Percentiles rank a stretch among this genome's conserved stretches.
phyloP scores from a whole-genome alignment of 2,797 vertebrate genomes.

The Sebastes cheni region DNA sequence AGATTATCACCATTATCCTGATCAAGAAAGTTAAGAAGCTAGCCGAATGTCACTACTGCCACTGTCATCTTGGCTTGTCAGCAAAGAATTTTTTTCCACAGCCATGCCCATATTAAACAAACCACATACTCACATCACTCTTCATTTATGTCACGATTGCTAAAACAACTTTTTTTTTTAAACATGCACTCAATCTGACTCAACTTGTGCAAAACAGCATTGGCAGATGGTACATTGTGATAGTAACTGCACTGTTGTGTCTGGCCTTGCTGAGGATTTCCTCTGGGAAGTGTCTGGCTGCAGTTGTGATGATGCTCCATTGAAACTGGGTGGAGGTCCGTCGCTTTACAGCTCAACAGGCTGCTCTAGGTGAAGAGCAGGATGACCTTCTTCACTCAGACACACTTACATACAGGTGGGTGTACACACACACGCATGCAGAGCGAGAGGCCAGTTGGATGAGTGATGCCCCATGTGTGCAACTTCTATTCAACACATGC shows the following conservation, averaged over 20 bases:
- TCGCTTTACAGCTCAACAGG: slow-evolving; percentile 39
- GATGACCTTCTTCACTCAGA: slow-evolving; percentile 22
- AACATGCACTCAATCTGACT: slow-evolving; percentile 7
- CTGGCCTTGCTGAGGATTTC: slow-evolving; percentile 73
- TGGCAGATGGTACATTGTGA: slow-evolving; percentile 53
- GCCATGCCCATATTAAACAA: not conserved
- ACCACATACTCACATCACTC: not conserved
- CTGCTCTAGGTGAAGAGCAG: slow-evolving; percentile 40
- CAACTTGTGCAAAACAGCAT: slow-evolving; percentile 22
- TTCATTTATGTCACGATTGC: not conserved
- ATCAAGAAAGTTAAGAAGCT: not conserved
- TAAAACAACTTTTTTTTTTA: not conserved
- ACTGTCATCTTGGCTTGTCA: not conserved
- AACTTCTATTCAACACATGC: not conserved
- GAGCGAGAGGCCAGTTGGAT: not conserved
- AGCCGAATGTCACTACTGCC: not conserved
- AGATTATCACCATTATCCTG: not conserved
- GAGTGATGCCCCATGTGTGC: not conserved
- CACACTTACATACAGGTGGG: not conserved
- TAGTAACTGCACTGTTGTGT: slow-evolving; percentile 68
- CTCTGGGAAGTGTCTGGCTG: slow-evolving; percentile 74
- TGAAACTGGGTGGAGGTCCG: slow-evolving; percentile 59
- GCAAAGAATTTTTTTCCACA: not conserved
- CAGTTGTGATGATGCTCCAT: slow-evolving; percentile 58
- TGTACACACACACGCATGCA: not conserved